Percentiles rank a stretch among this genome's conserved stretches.
Evolutionary conservation across 2,797 vertebrate species (phyloP).

Genomic region (Kryptolebias ocellatus): DNA sequence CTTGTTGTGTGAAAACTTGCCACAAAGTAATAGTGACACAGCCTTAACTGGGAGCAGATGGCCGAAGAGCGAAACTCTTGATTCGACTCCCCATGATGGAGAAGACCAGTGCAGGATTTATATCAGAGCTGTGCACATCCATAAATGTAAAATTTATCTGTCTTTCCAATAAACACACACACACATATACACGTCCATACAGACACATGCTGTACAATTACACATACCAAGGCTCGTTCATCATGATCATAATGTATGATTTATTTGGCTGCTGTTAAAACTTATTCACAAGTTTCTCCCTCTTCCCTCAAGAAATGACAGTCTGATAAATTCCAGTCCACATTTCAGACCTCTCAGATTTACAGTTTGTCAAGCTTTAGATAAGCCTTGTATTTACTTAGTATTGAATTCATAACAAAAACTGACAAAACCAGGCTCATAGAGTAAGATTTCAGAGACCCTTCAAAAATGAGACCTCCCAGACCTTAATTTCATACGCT

Average conservation of each 20-base stretch:
- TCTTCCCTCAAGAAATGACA: conserved; percentile 38
- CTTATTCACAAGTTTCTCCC: conserved; percentile 53
- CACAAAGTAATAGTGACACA: conserved; percentile 62
- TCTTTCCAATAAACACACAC: conserved; percentile 19
- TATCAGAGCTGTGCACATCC: conserved; percentile 38
- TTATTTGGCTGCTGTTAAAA: conserved; percentile 46
- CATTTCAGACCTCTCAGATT: conserved; percentile 47
- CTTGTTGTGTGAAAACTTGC: conserved; percentile 63
- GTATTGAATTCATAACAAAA: conserved; percentile 19
- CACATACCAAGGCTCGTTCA: neutral
- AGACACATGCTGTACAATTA: neutral
- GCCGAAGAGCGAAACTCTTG: conserved; percentile 59
- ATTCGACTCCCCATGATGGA: conserved; percentile 58
- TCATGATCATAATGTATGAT: conserved; percentile 23
- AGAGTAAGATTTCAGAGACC: conserved; percentile 16
- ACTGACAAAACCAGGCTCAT: conserved; percentile 27
- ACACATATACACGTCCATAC: neutral
- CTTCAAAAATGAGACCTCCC: neutral
- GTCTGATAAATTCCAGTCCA: conserved; percentile 31
- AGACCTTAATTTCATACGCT: conserved; percentile 2
- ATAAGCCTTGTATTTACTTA: conserved; percentile 43
- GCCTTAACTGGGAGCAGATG: conserved; percentile 77
- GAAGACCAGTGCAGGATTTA: conserved; percentile 56
- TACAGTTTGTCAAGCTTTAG: conserved; percentile 29
- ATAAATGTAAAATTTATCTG: conserved; percentile 20